Evolutionary conservation across 2,113 vertebrate species (phyloP).

Genomic region (Pelobates fuscus): DNA sequence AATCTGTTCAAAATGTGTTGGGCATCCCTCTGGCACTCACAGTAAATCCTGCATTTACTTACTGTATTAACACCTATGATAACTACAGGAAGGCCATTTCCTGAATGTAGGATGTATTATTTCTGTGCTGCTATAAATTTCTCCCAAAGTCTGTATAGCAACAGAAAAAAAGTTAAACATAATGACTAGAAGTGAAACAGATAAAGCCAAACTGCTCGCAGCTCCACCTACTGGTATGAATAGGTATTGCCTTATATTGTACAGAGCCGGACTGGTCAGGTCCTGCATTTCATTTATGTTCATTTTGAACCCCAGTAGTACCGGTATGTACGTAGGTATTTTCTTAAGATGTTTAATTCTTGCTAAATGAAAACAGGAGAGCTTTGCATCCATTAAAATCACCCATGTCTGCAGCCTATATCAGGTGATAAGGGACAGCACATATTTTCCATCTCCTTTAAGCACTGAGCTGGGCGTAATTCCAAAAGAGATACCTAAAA

Average conservation of each 20-base stretch:
- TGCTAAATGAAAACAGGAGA: conserved; percentile 29
- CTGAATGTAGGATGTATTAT: too few relatives aligned
- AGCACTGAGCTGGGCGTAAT: conserved; percentile 20
- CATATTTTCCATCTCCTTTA: conserved; percentile 19
- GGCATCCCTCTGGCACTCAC: too few relatives aligned
- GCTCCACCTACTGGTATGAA: conserved; percentile 38
- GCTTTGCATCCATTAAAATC: conserved; percentile 25
- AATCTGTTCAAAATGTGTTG: too few relatives aligned
- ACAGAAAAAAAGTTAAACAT: too few relatives aligned
- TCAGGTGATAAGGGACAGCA: conserved; percentile 28
- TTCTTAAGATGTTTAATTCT: conserved; percentile 11
- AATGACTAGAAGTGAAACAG: neutral
- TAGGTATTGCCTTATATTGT: neutral
- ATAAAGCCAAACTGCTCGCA: conserved; percentile 28
- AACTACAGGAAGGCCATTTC: too few relatives aligned
- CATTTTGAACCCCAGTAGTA: too few relatives aligned
- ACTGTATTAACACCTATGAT: too few relatives aligned
- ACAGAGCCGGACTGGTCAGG: neutral
- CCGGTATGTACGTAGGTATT: too few relatives aligned
- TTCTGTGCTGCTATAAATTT: too few relatives aligned
- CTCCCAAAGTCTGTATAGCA: too few relatives aligned
- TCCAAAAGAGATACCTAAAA: conserved; percentile 46
- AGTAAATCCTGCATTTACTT: too few relatives aligned
- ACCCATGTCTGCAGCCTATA: neutral
- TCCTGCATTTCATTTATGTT: neutral